Evolutionary conservation across 2,888 invertebrate species (phyloP), one percentile per base, ranked within the genome.

Genomic region (Desoria tigrina): DNA sequence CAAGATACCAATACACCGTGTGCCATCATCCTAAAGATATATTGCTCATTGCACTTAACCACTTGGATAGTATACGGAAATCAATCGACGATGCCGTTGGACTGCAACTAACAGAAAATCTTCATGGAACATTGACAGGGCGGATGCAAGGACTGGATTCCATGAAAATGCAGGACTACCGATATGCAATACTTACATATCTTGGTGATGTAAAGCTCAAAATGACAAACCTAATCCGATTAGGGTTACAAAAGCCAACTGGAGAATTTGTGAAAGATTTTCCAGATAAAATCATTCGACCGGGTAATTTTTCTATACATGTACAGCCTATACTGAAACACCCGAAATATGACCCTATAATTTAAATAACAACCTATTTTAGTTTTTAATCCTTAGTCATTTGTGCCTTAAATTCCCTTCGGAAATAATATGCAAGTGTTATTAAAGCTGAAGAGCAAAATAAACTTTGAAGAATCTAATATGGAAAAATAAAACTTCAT

Each of bases 31-130:
- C 75, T 4, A 78, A 78, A 58, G 83, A 85, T 74, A 78, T 85
- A 24, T 77, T 85, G 18, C 79, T 83, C n/a, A 80, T 84, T 26
- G 84, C 84, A 1, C 78, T 85, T 21, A 86, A 86, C 75, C 85
- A 85, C 78, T 78, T 86, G 77, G 84, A 84, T 71, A 82, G 82
- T 39, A 80, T 85, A 2, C 56, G 74, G 42, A 68, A 66, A 26
- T 62, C 68, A 11, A 63, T 74, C 9, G 74, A 72, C 2, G 75
- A 75, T 42, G 42, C 68, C 1, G 62, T 62, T 21, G 72, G 71
- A 9, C 67, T 71, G 39, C 68, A 70, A 23, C 59, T 74, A 1
- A 42, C 70, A 7, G 71, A 72, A 63, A 70, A 71, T 63, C 39
- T 75, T 23, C 75, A 75, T 57, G 63, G 69, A 51, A 64, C 71